phyloP scores from a whole-genome alignment of 2,888 invertebrate species.

The Pyralis farinalis region DNA sequence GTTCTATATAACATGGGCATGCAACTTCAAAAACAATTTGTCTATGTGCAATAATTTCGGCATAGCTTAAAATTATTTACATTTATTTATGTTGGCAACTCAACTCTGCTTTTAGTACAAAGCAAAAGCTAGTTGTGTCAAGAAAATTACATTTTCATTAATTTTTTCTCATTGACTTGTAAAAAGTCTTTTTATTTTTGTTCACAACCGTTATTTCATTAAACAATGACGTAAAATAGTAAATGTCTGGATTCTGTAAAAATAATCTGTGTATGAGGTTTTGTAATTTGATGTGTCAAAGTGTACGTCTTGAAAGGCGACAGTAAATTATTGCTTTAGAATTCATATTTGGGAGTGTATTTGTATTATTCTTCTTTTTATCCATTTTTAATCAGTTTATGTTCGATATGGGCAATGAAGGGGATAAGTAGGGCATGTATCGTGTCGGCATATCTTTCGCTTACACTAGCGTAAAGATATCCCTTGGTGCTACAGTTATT shows the following conservation, averaged over 20 bases:
- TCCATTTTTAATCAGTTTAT: slow-evolving; percentile 19
- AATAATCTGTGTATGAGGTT: slow-evolving; percentile 20
- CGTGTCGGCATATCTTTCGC: slow-evolving; percentile 58
- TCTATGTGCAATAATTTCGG: slow-evolving; percentile 6
- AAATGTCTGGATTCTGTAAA: neutral
- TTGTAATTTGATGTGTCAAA: slow-evolving; percentile 65
- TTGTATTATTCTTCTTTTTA: slow-evolving; percentile 28
- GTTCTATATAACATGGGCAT: no score
- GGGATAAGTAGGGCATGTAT: slow-evolving; percentile 37
- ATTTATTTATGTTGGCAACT: slow-evolving; percentile 38
- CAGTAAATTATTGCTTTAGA: slow-evolving; percentile 53
- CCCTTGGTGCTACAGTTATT: no score
- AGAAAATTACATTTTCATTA: slow-evolving; percentile 62
- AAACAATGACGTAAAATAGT: no score
- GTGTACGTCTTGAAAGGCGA: slow-evolving; percentile 54
- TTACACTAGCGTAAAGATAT: neutral
- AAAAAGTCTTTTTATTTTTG: slow-evolving; percentile 27
- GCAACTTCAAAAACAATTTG: no score
- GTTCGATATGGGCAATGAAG: slow-evolving; percentile 16
- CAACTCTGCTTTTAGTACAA: slow-evolving; percentile 51
- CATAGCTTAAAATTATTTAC: slow-evolving; percentile 11
- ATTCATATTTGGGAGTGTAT: slow-evolving; percentile 37
- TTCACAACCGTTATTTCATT: neutral
- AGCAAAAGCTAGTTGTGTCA: slow-evolving; percentile 74
- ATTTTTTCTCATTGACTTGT: slow-evolving; percentile 41